These are phyloP conservation scores for Avahi laniger DNA, from an alignment of 2,797 vertebrate species.

Conservation along the genomic window DNA sequence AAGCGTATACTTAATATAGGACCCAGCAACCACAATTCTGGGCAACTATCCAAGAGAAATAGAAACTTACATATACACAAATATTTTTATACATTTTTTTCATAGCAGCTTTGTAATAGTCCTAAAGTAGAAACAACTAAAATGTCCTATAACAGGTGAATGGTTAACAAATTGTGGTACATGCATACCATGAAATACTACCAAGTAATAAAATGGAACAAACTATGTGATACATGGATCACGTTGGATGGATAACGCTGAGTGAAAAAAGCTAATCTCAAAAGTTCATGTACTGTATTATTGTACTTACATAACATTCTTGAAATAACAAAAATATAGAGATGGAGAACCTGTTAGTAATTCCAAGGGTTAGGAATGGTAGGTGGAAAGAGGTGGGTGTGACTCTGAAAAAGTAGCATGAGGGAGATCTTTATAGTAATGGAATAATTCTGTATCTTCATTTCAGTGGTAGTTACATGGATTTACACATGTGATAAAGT, in stretches of 20 bases:
- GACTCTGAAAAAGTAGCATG: not conserved
- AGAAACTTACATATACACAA: not conserved
- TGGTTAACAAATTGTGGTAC: not conserved
- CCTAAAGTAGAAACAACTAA: not conserved
- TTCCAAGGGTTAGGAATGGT: not conserved
- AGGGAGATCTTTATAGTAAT: not conserved
- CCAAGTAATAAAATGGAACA: not conserved
- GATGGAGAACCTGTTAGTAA: not conserved
- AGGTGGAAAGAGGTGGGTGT: not conserved
- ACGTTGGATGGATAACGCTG: not conserved
- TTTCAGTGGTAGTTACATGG: too few relatives aligned
- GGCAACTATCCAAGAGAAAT: not conserved
- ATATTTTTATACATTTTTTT: not conserved
- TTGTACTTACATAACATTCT: not conserved
- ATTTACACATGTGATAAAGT: not conserved
- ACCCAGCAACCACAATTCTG: not conserved
- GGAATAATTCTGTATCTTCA: not conserved
- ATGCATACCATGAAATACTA: not conserved
- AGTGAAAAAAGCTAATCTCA: not conserved
- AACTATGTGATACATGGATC: not conserved
- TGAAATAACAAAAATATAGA: not conserved
- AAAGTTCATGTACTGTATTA: not conserved
- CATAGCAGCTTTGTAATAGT: not conserved
- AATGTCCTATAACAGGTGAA: not conserved
- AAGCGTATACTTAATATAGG: not conserved